Percentiles rank a stretch among this genome's conserved stretches.
These are phyloP conservation scores for Delphinus delphis DNA, from an alignment of 2,113 vertebrate species.

Conservation along the genomic window DNA sequence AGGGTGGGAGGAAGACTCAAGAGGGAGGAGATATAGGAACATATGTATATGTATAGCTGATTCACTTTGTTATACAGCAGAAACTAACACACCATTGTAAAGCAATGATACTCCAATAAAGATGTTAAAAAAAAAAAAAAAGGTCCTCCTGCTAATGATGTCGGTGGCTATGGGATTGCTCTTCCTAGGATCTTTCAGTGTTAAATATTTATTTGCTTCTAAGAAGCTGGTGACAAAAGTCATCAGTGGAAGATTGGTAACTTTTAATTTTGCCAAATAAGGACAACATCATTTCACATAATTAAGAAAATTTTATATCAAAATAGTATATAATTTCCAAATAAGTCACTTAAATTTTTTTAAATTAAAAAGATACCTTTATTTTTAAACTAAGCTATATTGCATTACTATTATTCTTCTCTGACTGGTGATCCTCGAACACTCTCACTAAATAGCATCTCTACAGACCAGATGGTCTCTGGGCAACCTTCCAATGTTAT, in stretches of 20 bases:
- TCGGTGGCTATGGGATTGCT: neutral
- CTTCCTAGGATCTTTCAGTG: neutral
- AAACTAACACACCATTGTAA: too few relatives aligned
- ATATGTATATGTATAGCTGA: too few relatives aligned
- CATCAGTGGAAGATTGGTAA: neutral
- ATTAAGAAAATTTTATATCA: neutral
- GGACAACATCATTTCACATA: neutral
- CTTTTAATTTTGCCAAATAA: constrained; percentile 1
- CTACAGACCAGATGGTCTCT: constrained; percentile 47
- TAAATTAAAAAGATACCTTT: neutral
- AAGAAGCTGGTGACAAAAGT: neutral
- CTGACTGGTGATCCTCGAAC: neutral
- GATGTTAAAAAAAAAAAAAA: neutral
- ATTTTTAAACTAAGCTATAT: neutral
- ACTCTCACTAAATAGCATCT: neutral
- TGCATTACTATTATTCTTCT: neutral
- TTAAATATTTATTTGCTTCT: neutral
- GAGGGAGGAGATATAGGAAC: too few relatives aligned
- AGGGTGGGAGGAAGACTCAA: too few relatives aligned
- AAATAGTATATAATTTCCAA: neutral
- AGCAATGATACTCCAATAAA: too few relatives aligned
- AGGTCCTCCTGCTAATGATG: neutral
- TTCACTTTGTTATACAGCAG: too few relatives aligned
- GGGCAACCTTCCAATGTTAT: constrained; percentile 53
- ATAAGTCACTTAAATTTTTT: neutral